phyloP scores from a whole-genome alignment of 2,888 invertebrate genomes.

The Emesis furor region DNA sequence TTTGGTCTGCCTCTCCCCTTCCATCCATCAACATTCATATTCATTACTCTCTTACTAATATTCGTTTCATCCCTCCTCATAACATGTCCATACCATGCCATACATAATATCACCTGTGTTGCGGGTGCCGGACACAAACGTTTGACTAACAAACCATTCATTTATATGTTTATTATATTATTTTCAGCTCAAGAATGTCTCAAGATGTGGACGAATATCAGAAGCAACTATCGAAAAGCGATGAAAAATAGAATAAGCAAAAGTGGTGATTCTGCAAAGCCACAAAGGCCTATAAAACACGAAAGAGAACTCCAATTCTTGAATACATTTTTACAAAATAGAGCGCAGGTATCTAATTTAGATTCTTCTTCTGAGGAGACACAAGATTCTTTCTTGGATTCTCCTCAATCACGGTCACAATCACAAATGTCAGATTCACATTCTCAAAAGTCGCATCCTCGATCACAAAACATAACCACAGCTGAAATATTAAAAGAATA shows the following conservation, averaged over 20 bases:
- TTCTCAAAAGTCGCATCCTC: slow-evolving; percentile 60
- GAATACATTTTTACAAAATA: slow-evolving; percentile 65
- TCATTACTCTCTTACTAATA: slow-evolving; percentile 12
- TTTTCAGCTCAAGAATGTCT: slow-evolving; percentile 65
- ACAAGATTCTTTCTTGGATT: slow-evolving; percentile 65
- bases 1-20: too few species aligned
- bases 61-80: slow-evolving; percentile 18
- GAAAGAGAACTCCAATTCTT: slow-evolving; percentile 66
- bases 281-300: slow-evolving; percentile 38
- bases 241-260: slow-evolving; percentile 59
- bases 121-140: slow-evolving; percentile 59
- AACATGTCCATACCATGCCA: slow-evolving; percentile 18
- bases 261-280: slow-evolving; percentile 59
- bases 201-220: slow-evolving; percentile 61
- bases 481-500: slow-evolving; percentile 68
- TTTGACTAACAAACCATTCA: slow-evolving; percentile 61
- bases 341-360: slow-evolving; percentile 67
- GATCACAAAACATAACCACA: slow-evolving; percentile 67
- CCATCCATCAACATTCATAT: too few species aligned
- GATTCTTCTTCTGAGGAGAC: slow-evolving; percentile 69
- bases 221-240: slow-evolving; percentile 66
- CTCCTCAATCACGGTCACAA: slow-evolving; percentile 62
- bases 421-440: slow-evolving; percentile 65
- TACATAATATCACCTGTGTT: slow-evolving; percentile 39
- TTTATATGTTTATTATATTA: slow-evolving; percentile 65